These are phyloP conservation scores for Tinamus guttatus DNA, from an alignment of 2,113 vertebrate genomes.

Conservation along the genomic window DNA sequence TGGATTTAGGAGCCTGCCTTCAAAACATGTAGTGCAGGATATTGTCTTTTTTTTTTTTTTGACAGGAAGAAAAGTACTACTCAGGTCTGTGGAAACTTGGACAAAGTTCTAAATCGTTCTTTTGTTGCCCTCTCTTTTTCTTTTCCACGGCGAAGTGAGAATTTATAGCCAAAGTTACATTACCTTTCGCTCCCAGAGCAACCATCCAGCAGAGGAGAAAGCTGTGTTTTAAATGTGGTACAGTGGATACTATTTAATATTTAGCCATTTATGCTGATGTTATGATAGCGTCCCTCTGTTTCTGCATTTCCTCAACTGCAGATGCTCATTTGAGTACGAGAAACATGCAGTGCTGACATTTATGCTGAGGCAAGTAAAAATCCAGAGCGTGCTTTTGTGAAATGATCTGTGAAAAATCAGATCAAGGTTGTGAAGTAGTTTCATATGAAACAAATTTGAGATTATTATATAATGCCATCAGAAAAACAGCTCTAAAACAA, in stretches of 20 bases:
- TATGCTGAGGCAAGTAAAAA: conserved; percentile 31
- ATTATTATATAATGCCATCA: not conserved
- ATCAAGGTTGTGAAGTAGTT: not conserved
- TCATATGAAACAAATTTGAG: not conserved
- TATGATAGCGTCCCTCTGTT: not conserved
- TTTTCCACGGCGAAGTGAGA: not conserved
- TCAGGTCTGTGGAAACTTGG: not conserved
- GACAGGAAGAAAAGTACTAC: not conserved
- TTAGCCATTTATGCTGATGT: not conserved
- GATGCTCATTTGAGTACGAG: not conserved
- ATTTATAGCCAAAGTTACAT: not conserved
- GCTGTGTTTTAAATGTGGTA: not conserved
- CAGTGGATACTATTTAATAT: not conserved
- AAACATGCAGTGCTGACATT: not conserved
- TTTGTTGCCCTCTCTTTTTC: not conserved
- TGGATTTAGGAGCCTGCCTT: not conserved
- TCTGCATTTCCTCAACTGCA: not conserved
- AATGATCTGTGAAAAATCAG: not conserved
- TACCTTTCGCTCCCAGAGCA: not conserved
- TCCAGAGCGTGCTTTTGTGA: not conserved
- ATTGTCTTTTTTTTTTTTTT: not conserved
- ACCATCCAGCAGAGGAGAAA: not conserved
- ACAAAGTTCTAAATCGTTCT: not conserved
- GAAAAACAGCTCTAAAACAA: not conserved
- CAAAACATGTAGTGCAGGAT: not conserved